Base-by-base conservation (phyloP, 2,888 invertebrate genomes). In the Patella caerulea region DNA sequence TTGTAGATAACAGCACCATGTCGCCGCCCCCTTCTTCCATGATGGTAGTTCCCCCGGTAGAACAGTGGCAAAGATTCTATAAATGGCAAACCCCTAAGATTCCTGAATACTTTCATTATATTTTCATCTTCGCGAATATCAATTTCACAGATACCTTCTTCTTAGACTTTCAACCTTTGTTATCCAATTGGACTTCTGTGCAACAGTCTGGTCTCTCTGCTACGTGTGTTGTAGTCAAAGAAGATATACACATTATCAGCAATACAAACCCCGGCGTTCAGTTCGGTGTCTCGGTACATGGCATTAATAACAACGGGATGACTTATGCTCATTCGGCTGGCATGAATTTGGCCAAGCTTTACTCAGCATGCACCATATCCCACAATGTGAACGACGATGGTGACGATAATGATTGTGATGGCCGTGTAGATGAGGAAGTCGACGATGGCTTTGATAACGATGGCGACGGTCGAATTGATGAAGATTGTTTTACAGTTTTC, bases 401-500 rank as follows among this genome's bases (percentile, higher is more conserved):
- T 17, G 52, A 72, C 15, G 73, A 72, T 19, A 72, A 72, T 19
- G 73, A 72, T 19, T 72, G 73, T 45, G 73, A 72, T 19, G 73
- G 73, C 12, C 73, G 73, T 15, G 73, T 72, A 17, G 73, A 72
- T 19, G 73, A 72, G 45, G 73, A 72, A 53, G 15, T 72, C 52
- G 15, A 19, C 52, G 54, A 72, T 45, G 73, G 45, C 7, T 19
- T 14, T 14, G 73, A 72, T 19, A 53, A 72, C 19, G 73, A 72
- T 19, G 54, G 54, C 1, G 73, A 72, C 45, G 73, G 73, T 14
- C 29, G 14, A 29, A 34, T 71, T 24, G 71, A 71, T 24, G 71
- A 71, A 71, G 71, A 71, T 71, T 71, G 45, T 45, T 45, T 45
- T 45, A 45, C 45, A 45, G 45, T 45, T 45, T 45, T 45, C 45